A percentile compares a stretch with the other conserved stretches of the same genome.
These are phyloP conservation scores for Syrista parreyssii DNA, from an alignment of 2,888 invertebrate species.

Conservation along the genomic window DNA sequence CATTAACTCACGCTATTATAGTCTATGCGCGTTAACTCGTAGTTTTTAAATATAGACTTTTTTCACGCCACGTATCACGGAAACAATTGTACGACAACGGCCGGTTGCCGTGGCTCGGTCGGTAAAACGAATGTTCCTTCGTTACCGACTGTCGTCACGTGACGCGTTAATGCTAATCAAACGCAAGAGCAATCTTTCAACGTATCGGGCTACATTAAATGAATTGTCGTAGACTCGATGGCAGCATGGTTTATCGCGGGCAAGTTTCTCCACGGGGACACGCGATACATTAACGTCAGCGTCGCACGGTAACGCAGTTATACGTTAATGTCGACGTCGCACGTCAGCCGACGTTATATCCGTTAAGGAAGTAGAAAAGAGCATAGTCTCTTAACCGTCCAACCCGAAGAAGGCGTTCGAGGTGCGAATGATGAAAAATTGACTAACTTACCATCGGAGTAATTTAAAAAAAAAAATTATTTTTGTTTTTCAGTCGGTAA, in stretches of 20 bases:
- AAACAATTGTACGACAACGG: background rate
- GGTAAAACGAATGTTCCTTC: background rate
- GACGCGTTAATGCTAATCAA: background rate
- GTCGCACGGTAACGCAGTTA: background rate
- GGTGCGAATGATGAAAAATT: background rate
- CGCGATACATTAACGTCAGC: background rate
- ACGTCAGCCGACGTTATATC: background rate
- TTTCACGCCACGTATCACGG: background rate
- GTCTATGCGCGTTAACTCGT: background rate
- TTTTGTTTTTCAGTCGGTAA: background rate
- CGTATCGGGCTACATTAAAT: background rate
- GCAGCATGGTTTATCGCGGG: background rate
- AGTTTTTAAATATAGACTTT: background rate
- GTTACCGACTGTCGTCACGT: background rate
- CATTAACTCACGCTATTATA: background rate
- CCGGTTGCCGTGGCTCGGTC: background rate
- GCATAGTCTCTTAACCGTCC: background rate
- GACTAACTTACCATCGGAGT: background rate
- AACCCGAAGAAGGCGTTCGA: background rate
- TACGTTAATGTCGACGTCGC: background rate
- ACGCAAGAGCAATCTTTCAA: background rate
- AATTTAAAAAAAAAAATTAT: too few relatives aligned
- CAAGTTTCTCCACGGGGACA: background rate
- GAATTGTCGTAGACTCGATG: background rate
- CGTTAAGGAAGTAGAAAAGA: background rate